Evolutionary conservation across 2,888 invertebrate genomes (phyloP).

Genomic region (Eledone cirrhosa): DNA sequence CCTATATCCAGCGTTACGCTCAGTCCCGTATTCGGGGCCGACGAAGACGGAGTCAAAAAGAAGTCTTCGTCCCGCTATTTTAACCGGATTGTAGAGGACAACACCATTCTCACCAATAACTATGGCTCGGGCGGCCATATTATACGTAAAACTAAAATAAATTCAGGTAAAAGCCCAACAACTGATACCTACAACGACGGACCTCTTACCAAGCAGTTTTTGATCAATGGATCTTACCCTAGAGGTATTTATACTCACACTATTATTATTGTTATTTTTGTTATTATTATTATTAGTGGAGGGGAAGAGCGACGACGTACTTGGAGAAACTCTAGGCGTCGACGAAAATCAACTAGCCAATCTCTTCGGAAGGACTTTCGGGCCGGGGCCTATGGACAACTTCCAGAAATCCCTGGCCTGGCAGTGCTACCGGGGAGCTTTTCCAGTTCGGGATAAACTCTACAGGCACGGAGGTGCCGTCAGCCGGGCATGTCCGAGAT

Average conservation of each 20-base stretch:
- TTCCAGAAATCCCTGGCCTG: too few relatives aligned
- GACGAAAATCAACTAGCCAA: too few relatives aligned
- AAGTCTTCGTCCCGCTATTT: not conserved
- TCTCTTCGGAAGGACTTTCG: too few relatives aligned
- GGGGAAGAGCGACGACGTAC: too few relatives aligned
- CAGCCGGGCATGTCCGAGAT: too few relatives aligned
- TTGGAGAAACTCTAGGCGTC: too few relatives aligned
- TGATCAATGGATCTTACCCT: slow-evolving; percentile 24
- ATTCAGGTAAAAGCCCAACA: not conserved
- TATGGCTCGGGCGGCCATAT: not conserved
- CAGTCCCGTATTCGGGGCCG: not conserved
- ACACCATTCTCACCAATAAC: not conserved
- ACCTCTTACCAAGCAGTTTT: slow-evolving; percentile 10
- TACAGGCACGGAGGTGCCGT: too few relatives aligned
- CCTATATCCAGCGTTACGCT: not conserved
- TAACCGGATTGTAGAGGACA: not conserved
- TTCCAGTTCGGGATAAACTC: too few relatives aligned
- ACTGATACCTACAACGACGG: slow-evolving; percentile 15
- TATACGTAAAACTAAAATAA: not conserved
- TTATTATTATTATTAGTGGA: too few relatives aligned
- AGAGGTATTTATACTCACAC: not conserved
- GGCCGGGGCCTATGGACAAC: too few relatives aligned
- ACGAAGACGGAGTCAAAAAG: not conserved
- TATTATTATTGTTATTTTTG: too few relatives aligned
- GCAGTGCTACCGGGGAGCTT: too few relatives aligned